phyloP scores from a whole-genome alignment of 2,888 invertebrate species.

The Macrophya annulata region DNA sequence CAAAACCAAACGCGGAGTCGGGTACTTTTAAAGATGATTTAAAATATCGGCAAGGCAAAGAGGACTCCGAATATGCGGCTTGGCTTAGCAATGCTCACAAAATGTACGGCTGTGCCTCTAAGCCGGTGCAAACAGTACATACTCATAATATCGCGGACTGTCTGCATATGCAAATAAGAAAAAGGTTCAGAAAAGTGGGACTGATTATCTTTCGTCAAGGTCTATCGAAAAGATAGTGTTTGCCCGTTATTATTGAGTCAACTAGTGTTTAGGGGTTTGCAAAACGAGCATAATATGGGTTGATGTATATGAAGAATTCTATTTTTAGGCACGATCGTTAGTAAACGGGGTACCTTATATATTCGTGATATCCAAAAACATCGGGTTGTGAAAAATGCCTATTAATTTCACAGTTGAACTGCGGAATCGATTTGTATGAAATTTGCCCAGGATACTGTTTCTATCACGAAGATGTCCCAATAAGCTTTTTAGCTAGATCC shows the following conservation, averaged over 20 bases:
- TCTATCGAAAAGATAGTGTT: no score
- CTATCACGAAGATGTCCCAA: no score
- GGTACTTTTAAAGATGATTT: slow-evolving; percentile 10
- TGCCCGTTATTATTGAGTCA: neutral
- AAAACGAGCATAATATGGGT: neutral
- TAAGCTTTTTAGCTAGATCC: no score
- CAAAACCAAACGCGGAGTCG: neutral
- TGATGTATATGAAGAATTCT: no score
- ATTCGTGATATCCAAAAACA: no score
- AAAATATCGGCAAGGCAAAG: slow-evolving; percentile 23
- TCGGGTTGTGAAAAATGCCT: no score
- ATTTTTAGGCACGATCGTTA: no score
- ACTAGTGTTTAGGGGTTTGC: no score
- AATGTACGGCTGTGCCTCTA: slow-evolving; percentile 6
- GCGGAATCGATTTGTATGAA: no score
- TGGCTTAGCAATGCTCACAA: neutral
- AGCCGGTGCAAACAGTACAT: neutral
- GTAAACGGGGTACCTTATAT: no score
- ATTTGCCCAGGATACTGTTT: no score
- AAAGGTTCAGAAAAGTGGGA: neutral
- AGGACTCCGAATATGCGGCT: neutral
- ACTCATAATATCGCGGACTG: neutral
- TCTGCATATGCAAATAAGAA: neutral
- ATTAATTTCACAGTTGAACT: no score
- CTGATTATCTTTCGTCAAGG: neutral